Evolutionary conservation across 2,888 invertebrate species (phyloP).

Genomic region (Empis stercorea): DNA sequence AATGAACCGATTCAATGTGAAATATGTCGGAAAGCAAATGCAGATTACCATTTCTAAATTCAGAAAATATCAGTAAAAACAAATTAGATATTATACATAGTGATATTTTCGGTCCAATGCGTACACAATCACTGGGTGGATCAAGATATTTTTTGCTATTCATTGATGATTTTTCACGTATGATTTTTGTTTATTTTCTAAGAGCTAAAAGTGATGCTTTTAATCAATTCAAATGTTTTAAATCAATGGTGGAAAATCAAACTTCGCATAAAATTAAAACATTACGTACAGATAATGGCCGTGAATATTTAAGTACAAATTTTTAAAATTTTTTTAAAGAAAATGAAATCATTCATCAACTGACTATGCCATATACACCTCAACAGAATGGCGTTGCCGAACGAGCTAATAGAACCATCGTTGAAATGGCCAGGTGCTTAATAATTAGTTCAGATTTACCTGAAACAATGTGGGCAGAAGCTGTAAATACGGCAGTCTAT

Average conservation of each 20-base stretch:
- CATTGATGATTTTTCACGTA: constrained; percentile 10
- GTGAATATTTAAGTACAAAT: too few relatives aligned
- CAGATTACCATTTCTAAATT: constrained; percentile 4
- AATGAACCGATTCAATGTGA: constrained; percentile 6
- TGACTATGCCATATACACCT: not conserved
- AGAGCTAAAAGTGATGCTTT: constrained; percentile 6
- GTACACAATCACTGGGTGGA: constrained; percentile 3
- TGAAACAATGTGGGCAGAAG: not conserved
- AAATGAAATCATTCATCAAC: too few relatives aligned
- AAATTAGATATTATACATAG: constrained; percentile 7
- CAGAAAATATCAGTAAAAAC: constrained; percentile 4
- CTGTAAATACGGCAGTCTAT: not conserved
- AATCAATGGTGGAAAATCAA: not conserved
- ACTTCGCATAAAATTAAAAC: too few relatives aligned
- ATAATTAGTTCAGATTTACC: not conserved
- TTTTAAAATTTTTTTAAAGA: too few relatives aligned
- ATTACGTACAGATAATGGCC: too few relatives aligned
- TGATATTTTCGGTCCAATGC: constrained; percentile 7
- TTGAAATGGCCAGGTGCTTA: too few relatives aligned
- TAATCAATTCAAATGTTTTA: constrained; percentile 7
- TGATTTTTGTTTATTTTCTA: constrained; percentile 6
- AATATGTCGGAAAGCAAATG: constrained; percentile 4
- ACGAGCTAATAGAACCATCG: too few relatives aligned
- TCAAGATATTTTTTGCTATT: constrained; percentile 5
- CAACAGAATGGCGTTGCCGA: not conserved